A percentile compares a stretch with the other conserved stretches of the same genome.
Evolutionary conservation across 1,140 invertebrate species (phyloP).

Genomic region (Procambarus clarkii): DNA sequence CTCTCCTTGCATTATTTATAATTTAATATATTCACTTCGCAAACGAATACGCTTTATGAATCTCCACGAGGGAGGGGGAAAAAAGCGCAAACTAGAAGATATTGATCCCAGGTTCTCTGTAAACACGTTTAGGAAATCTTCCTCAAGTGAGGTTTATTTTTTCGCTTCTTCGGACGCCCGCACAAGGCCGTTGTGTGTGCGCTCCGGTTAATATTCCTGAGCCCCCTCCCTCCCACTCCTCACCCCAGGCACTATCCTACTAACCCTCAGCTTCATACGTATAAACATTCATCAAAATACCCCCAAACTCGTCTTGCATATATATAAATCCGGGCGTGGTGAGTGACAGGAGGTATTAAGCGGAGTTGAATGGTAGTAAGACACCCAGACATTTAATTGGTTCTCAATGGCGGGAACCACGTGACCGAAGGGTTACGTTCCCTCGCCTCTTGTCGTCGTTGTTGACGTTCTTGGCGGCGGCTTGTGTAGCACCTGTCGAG

Average conservation of each 20-base stretch:
- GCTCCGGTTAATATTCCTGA: constrained; percentile 25
- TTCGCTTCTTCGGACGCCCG: constrained; percentile 48
- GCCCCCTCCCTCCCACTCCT: too few relatives aligned
- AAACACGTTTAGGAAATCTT: constrained; percentile 7
- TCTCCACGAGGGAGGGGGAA: not conserved
- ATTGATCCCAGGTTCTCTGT: not conserved
- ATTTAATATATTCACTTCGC: not conserved
- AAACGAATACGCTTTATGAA: too few relatives aligned
- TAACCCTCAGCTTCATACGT: not conserved
- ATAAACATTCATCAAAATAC: not conserved
- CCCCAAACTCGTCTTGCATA: not conserved
- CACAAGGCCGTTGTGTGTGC: constrained; percentile 57
- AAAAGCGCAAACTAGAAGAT: not conserved
- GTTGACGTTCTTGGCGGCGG: not conserved
- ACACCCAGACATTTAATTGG: constrained; percentile 59
- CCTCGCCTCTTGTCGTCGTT: not conserved
- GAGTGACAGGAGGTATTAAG: constrained; percentile 7
- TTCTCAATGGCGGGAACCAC: constrained; percentile 56
- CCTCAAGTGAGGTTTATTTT: constrained; percentile 28
- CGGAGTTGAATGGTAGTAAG: constrained; percentile 25
- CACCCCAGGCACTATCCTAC: too few relatives aligned
- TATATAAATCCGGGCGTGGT: not conserved
- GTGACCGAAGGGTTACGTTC: constrained; percentile 23
- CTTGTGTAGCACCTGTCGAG: not conserved
- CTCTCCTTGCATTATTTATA: not conserved